Conservation (phyloP, 2,113 vertebrate genomes). For the Meleagris gallopavo region DNA sequence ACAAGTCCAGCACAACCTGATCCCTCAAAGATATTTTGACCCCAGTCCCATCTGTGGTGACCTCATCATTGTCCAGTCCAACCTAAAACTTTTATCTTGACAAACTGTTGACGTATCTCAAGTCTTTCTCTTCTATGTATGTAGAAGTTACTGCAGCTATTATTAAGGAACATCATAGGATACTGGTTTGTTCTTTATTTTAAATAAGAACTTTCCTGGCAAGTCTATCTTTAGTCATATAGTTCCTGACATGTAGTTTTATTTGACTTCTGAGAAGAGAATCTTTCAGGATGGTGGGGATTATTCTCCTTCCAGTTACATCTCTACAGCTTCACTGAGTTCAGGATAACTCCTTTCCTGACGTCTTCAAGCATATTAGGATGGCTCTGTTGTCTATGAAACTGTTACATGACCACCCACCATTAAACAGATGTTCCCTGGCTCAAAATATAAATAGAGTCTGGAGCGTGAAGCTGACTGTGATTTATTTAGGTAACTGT, state of each 20-base stretch:
- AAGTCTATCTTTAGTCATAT: neutral
- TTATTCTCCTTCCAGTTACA: neutral
- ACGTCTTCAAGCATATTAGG: neutral
- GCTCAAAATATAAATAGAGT: slow-evolving; percentile 66
- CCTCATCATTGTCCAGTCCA: neutral
- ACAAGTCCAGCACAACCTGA: too few relatives aligned
- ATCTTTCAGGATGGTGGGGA: neutral
- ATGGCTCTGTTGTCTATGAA: slow-evolving; percentile 49
- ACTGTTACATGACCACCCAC: slow-evolving; percentile 67
- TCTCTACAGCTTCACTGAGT: neutral
- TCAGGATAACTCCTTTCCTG: slow-evolving; percentile 15
- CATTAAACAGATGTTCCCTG: slow-evolving; percentile 69
- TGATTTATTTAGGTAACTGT: slow-evolving; percentile 72
- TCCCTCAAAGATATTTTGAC: too few relatives aligned
- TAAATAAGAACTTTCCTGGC: neutral
- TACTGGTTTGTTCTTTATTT: neutral
- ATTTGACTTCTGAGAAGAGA: neutral
- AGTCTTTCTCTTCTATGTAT: neutral
- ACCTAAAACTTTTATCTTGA: neutral
- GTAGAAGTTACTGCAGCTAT: neutral
- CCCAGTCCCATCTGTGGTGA: neutral
- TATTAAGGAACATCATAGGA: neutral
- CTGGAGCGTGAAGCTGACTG: slow-evolving; percentile 54
- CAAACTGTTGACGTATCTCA: neutral
- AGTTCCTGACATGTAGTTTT: neutral